A percentile compares a stretch with the other conserved stretches of the same genome.
Conservation (phyloP, 2,113 vertebrate species). For the Madoqua kirkii region DNA sequence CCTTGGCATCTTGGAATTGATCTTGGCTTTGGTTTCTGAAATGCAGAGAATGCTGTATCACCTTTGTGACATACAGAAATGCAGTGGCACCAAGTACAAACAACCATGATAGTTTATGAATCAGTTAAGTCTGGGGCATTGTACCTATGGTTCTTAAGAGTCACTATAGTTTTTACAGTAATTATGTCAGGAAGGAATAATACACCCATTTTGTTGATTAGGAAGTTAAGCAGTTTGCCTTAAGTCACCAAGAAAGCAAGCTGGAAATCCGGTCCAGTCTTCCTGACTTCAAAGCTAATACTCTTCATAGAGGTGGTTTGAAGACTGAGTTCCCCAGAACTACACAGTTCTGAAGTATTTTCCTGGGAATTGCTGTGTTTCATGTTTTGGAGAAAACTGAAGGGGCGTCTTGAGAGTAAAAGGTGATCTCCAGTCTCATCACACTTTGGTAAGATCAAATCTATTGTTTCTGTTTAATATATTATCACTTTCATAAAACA, state of each 20-base stretch:
- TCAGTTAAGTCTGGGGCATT: neutral
- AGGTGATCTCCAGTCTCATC: neutral
- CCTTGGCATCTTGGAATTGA: neutral
- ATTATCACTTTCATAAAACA: neutral
- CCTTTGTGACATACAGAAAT: neutral
- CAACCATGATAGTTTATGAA: neutral
- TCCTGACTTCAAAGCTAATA: neutral
- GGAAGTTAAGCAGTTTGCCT: neutral
- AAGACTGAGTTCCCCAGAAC: neutral
- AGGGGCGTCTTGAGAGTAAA: neutral
- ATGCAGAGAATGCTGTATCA: neutral
- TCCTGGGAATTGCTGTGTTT: neutral
- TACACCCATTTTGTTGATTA: neutral
- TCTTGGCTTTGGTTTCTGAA: neutral
- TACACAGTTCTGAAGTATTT: neutral
- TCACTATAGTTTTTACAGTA: neutral
- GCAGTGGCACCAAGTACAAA: neutral
- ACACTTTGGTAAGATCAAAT: neutral
- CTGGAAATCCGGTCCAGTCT: neutral
- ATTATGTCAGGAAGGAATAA: neutral
- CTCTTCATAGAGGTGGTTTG: neutral
- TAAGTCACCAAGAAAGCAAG: neutral
- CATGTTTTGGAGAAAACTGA: neutral
- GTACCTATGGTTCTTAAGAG: neutral
- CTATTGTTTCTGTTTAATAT: neutral